A percentile compares a stretch with the other conserved stretches of the same genome.
Evolutionary conservation across 2,113 vertebrate genomes (phyloP).

Genomic region (Meleagris gallopavo): DNA sequence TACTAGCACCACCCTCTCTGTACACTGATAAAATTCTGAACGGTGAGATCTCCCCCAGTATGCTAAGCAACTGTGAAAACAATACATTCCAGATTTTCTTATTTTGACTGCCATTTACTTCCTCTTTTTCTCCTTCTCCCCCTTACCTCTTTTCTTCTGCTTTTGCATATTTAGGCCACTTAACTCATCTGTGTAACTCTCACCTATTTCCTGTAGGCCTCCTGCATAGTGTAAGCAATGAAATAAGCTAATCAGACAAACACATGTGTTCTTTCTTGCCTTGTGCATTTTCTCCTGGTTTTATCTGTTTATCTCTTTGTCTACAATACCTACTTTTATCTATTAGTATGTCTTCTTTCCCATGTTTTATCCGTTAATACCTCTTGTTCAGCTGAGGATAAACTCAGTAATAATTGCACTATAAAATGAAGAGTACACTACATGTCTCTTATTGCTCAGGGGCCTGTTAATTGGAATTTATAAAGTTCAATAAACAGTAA

Average conservation of each 20-base stretch:
- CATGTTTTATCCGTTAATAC: slow-evolving; percentile 80
- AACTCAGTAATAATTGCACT: slow-evolving; percentile 83
- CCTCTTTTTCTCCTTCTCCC: not conserved
- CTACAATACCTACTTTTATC: slow-evolving; percentile 76
- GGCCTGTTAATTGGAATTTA: slow-evolving; percentile 88
- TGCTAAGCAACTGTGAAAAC: slow-evolving; percentile 35
- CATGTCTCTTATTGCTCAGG: slow-evolving; percentile 82
- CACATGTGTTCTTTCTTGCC: not conserved
- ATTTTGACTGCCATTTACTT: slow-evolving; percentile 15
- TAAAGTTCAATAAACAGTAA: slow-evolving; percentile 89
- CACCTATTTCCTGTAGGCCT: slow-evolving; percentile 1
- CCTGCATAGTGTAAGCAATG: not conserved
- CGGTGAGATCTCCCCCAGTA: slow-evolving; percentile 46
- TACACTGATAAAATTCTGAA: slow-evolving; percentile 54
- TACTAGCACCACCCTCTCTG: not conserved
- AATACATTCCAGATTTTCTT: slow-evolving; percentile 19
- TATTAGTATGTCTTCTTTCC: slow-evolving; percentile 71
- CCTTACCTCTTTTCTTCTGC: not conserved
- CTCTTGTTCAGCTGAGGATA: slow-evolving; percentile 83
- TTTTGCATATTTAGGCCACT: slow-evolving; percentile 25
- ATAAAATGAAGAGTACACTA: slow-evolving; percentile 80
- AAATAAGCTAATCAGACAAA: slow-evolving; percentile 49
- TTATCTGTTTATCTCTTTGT: slow-evolving; percentile 66
- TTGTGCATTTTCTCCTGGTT: slow-evolving; percentile 42
- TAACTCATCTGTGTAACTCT: slow-evolving; percentile 7